Base-by-base conservation (phyloP, 1,140 invertebrate species). In the Brachionus sp. region DNA sequence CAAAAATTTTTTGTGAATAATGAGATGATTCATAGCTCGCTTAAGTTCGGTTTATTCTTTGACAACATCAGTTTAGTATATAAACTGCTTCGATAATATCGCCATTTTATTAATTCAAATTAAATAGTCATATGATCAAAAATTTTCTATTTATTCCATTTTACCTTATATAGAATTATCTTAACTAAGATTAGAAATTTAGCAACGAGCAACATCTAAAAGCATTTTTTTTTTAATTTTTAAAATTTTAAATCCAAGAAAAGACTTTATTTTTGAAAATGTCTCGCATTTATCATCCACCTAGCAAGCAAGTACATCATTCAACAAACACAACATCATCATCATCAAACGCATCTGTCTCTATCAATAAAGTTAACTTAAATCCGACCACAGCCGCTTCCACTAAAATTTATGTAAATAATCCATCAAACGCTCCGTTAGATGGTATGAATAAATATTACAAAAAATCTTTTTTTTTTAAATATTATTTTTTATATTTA, bases 371-470 rank as follows among this genome's bases (percentile, higher is more conserved):
- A 75, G 70, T 46, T 75, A 75, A 75, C 44, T 75, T 75, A 46
- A 44, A 75, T 75, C 39, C 37, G 37, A 75, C 70, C 42, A 75
- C 25, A 10, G 44, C 16, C 37, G 70, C 70, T 16, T 46, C 70
- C 16, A 75, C 70, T 19, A 75, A 75, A 46, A 46, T 75, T 46
- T 75, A 75, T 75, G 70, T 75, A 46, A 75, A 75, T 75, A 75
- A 75, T 75, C 70, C 70, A 46, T 46, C 25, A 75, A 75, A 75
- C 42, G 25, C 42, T 75, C 23, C 37, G 37, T 75, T 75, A 75
- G 70, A 75, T 75, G 70, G 70, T 75, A 75, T n/a, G 37, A 19
- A 75, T n/a, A 75, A 5, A 39, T n/a, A 66, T 10, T 13, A 44
- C 4, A 75, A 75, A 46, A 75, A 73, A 42, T 35, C n/a, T 73